phyloP scores from a whole-genome alignment of 30 jellyfish, hydroid and myxozoan genomes.

The Aurelia coerulea region DNA sequence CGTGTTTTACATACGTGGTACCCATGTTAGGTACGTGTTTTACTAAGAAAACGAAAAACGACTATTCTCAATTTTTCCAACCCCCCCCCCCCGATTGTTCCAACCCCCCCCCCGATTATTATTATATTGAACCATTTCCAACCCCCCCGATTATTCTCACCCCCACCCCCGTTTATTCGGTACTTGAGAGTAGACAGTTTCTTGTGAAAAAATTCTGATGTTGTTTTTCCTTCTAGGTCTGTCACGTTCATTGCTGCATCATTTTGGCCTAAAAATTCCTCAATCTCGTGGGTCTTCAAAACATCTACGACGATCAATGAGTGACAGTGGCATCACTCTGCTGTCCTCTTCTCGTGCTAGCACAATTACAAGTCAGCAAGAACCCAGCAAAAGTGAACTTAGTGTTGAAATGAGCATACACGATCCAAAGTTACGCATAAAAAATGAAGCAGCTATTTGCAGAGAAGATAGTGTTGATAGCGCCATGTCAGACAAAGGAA shows the following conservation, averaged over 20 bases:
- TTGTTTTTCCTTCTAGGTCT: background rate
- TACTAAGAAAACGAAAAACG: no score
- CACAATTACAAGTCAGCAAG: background rate
- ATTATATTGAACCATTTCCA: no score
- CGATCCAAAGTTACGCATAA: background rate
- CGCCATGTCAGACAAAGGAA: background rate
- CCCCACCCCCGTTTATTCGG: no score
- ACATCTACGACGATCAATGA: slow-evolving; percentile 1
- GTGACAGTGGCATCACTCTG: slow-evolving; percentile 32
- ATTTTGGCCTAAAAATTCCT: background rate
- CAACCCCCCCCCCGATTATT: no score
- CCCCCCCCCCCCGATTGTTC: no score
- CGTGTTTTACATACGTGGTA: no score
- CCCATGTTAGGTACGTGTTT: no score
- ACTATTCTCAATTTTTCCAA: no score
- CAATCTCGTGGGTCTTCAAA: background rate
- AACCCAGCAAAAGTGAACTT: background rate
- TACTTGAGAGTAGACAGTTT: no score
- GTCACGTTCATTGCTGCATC: background rate
- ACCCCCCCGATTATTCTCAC: no score
- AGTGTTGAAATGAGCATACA: background rate
- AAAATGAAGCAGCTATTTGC: background rate
- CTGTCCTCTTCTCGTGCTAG: slow-evolving; percentile 8
- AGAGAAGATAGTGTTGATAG: background rate
- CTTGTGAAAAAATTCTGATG: background rate